Conservation (phyloP, 2,113 vertebrate species). For the Toxostoma redivivum region DNA sequence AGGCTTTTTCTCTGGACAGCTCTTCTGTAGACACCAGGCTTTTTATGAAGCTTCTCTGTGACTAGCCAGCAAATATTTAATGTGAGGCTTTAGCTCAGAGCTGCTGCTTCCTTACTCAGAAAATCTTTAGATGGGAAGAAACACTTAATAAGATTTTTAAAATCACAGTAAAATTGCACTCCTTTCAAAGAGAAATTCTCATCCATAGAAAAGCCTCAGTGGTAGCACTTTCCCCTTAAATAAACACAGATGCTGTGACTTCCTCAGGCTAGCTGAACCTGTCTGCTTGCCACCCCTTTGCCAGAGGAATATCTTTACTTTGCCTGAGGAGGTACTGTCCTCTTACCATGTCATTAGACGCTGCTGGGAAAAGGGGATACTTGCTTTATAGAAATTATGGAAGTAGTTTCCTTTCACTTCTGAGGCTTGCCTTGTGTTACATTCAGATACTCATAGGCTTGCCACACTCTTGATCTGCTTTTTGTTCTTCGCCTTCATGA, state of each 20-base stretch:
- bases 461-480: background rate
- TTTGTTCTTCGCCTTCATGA: background rate
- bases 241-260: background rate
- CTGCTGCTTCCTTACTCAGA: background rate
- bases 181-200: background rate
- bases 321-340: background rate
- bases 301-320: background rate
- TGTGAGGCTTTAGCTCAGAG: background rate
- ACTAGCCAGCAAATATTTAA: background rate
- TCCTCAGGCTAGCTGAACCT: background rate
- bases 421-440: background rate
- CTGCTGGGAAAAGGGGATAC: background rate
- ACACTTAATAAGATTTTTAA: background rate
- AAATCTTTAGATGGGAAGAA: background rate
- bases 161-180: background rate
- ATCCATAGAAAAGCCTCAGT: background rate
- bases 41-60: background rate
- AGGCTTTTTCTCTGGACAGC: background rate
- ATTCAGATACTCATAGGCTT: background rate
- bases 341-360: background rate
- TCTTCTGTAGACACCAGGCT: background rate
- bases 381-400: background rate
- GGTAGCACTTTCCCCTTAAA: background rate
- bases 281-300: background rate
- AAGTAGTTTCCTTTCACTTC: background rate